phyloP scores from a whole-genome alignment of 2,797 vertebrate genomes.

The Labeo calbasu region DNA sequence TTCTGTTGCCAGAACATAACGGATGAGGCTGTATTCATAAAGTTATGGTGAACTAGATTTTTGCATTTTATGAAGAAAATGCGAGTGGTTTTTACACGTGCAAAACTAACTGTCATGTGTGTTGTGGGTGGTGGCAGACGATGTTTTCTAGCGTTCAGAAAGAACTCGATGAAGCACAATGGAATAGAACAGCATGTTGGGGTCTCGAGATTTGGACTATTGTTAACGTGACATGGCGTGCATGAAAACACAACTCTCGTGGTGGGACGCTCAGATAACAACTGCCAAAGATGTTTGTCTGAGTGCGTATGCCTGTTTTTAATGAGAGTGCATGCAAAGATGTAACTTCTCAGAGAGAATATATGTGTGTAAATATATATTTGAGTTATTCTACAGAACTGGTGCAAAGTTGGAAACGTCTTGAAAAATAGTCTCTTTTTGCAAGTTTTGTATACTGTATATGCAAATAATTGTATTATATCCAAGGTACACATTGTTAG shows the following conservation, averaged over 20 bases:
- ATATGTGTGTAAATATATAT: not conserved
- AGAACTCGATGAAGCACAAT: constrained; percentile 1
- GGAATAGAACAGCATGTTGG: constrained; percentile 5
- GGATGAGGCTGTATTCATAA: not conserved
- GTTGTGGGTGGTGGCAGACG: constrained; percentile 9
- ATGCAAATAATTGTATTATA: too few species aligned
- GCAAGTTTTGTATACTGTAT: too few species aligned
- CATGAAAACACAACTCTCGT: not conserved
- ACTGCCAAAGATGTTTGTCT: not conserved
- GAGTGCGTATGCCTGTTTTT: not conserved
- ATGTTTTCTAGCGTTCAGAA: constrained; percentile 14
- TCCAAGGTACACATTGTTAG: too few species aligned
- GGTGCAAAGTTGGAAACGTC: too few species aligned
- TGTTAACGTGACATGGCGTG: not conserved
- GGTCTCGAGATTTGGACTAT: constrained; percentile 7
- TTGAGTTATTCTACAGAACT: too few species aligned
- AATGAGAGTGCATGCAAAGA: constrained; percentile 5
- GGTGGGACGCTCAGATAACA: not conserved
- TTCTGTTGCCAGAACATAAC: not conserved
- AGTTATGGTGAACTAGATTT: constrained; percentile 4
- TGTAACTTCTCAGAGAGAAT: not conserved
- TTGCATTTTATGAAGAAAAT: not conserved
- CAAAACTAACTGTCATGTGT: constrained; percentile 5
- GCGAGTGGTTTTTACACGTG: not conserved
- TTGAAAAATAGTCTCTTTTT: too few species aligned